These are phyloP conservation scores for Xanthorhoe spadicearia DNA, from an alignment of 2,888 invertebrate species.

Conservation along the genomic window DNA sequence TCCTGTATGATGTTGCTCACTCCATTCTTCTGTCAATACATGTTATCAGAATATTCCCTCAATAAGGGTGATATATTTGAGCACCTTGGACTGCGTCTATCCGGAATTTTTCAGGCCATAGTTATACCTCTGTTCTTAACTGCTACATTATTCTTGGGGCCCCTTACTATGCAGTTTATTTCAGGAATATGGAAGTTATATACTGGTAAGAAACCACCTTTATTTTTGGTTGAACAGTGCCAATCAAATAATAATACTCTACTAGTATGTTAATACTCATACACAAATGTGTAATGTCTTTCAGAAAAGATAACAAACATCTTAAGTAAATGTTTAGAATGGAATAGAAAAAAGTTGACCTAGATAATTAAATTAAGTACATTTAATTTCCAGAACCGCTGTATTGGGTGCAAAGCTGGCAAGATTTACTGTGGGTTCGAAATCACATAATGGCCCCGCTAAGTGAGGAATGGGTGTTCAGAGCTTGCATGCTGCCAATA, in stretches of 20 bases:
- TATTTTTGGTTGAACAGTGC: neutral
- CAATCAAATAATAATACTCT: too few species aligned
- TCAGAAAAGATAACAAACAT: too few species aligned
- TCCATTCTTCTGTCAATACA: constrained; percentile 90
- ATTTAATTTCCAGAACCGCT: constrained; percentile 83
- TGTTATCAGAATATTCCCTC: constrained; percentile 86
- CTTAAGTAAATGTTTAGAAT: neutral
- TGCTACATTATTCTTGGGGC: constrained; percentile 92
- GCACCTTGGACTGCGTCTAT: constrained; percentile 89
- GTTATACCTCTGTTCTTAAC: constrained; percentile 91
- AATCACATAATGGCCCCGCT: constrained; percentile 96
- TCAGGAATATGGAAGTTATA: constrained; percentile 89
- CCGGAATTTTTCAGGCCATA: constrained; percentile 90
- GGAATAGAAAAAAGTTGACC: too few species aligned
- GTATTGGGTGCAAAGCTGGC: constrained; percentile 89
- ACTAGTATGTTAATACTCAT: too few species aligned
- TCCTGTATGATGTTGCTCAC: constrained; percentile 92
- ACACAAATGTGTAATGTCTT: too few species aligned
- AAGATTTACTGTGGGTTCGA: constrained; percentile 93
- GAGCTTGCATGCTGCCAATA: constrained; percentile 97
- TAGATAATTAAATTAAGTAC: neutral
- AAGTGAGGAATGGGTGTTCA: constrained; percentile 97
- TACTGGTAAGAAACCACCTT: constrained; percentile 79
- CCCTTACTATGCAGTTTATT: constrained; percentile 88
- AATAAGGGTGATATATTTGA: constrained; percentile 87